A percentile compares a stretch with the other conserved stretches of the same genome.
Conservation (phyloP, 2,113 vertebrate genomes). For the Syngnathoides biaculeatus region DNA sequence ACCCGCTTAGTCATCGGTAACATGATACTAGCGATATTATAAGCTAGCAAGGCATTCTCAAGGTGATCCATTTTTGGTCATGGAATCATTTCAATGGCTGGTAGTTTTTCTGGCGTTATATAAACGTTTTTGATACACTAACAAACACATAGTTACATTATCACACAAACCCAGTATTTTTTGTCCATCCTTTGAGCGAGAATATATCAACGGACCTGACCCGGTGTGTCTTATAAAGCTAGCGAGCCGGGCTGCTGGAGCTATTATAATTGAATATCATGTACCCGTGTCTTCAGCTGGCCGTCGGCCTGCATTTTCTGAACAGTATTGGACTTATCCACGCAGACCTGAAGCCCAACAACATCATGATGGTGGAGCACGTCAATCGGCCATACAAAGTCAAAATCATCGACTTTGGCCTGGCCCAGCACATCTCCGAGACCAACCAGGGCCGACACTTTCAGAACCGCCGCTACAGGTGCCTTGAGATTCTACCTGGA, state of each 20-base stretch:
- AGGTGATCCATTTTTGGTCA: no score
- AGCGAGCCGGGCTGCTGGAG: neutral
- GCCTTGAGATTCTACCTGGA: no score
- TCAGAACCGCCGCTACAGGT: constrained; percentile 12
- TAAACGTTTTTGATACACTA: no score
- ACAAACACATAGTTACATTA: no score
- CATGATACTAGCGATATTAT: neutral
- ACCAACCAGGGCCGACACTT: constrained; percentile 1
- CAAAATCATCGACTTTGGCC: constrained; percentile 10
- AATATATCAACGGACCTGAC: neutral
- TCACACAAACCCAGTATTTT: neutral
- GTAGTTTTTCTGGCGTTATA: neutral
- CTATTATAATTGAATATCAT: constrained; percentile 1
- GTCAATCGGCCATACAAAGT: constrained; percentile 6
- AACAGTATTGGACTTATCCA: constrained; percentile 16
- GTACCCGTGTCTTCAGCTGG: constrained; percentile 15
- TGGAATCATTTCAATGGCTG: neutral
- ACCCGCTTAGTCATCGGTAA: no score
- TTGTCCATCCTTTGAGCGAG: neutral
- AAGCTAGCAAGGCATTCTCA: neutral
- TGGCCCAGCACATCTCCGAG: neutral
- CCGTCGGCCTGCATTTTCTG: constrained; percentile 10
- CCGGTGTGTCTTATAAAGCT: neutral
- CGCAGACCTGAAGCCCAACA: constrained; percentile 14
- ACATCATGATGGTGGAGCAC: constrained; percentile 11